Evolutionary conservation across 2,888 invertebrate species (phyloP), one percentile per base, ranked within the genome.

Genomic region (Xestia c-nigrum): DNA sequence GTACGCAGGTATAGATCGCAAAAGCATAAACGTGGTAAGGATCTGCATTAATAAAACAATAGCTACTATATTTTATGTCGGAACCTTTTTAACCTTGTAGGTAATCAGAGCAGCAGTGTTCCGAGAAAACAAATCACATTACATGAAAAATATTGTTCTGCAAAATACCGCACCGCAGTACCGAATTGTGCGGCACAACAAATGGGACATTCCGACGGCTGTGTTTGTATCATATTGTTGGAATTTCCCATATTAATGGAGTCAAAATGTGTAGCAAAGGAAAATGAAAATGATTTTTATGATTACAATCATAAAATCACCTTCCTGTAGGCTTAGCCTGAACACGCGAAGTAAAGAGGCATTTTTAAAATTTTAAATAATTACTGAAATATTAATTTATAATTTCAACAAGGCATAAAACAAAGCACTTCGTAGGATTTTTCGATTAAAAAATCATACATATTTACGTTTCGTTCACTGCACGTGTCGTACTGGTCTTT

Each of bases 181-280:
- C 43, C 43, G n/a, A 46, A 47, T 24, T 46, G 9, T 50, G 9
- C 31, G 38, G 38, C 55, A 55, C 40, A 55, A 67, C 57, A 66
- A 63, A 61, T 57, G 47, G 24, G 14, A 16, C 52, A 38, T 1
- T 0, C n/a, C 9, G n/a, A n/a, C 72, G 12, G 12, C 31, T 46
- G 50, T n/a, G 52, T 43, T 43, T 47, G 38, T 65, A 19, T 21
- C 14, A 40, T 81, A 55, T 52, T 57, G 14, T 57, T 57, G 57
- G 74, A 73, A 47, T 65, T 80, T 57, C 19, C 43, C 1, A 16
- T 46, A 40, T n/a, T 31, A 40, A 4, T 19, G 14, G n/a, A 40
- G 31, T 31, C 38, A 24, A 43, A 21, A 38, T 80, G 66, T 73
- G 57, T 52, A 43, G 38, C 24, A 31, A 31, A 31, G 31, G 31